These are phyloP conservation scores for Sus scrofa DNA, from an alignment of 2,113 vertebrate species.

Conservation along the genomic window T2T-Sscrofa CM000812.6:50324501-50325000, in stretches of 20 bases:
- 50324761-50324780: not conserved
- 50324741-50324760: not conserved
- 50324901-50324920: not conserved
- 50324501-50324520: conserved; percentile 90
- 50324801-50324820: not conserved
- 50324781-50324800: not conserved
- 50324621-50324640: not conserved
- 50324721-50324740: not conserved
- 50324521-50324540: conserved; percentile 90
- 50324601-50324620: not conserved
- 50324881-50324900: not conserved
- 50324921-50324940: not conserved
- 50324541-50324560: conserved; percentile 93
- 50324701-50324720: accelerated
- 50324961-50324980: not conserved
- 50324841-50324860: not conserved
- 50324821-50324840: not conserved
- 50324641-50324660: no score
- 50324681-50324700: not conserved
- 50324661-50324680: not conserved
- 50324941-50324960: not conserved
- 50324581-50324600: conserved; percentile 19
- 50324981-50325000: not conserved
- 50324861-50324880: not conserved
- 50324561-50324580: conserved; percentile 95